Evolutionary conservation across 2,113 vertebrate genomes (phyloP).

Genomic region (Xenopus laevis): DNA sequence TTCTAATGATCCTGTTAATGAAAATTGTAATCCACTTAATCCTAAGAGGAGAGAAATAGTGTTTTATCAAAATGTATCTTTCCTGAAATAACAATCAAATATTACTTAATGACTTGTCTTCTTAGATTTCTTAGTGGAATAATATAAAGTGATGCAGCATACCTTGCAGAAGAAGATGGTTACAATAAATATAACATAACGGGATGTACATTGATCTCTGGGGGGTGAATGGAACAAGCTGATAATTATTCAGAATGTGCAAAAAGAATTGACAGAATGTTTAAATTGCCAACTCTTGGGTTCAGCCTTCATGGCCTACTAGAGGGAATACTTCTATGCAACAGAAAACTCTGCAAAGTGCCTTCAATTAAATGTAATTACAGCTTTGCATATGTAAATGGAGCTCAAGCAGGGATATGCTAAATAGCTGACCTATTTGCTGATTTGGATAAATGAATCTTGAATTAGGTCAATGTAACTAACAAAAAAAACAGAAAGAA

Average conservation of each 20-base stretch:
- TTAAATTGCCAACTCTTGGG: not conserved
- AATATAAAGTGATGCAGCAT: too few species aligned
- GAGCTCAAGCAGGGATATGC: not conserved
- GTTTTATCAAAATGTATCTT: slow-evolving; percentile 43
- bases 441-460: not conserved
- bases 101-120: slow-evolving; percentile 9
- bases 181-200: too few species aligned
- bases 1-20: slow-evolving; percentile 69
- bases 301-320: not conserved
- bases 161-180: too few species aligned
- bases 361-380: slow-evolving; percentile 13
- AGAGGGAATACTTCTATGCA: not conserved
- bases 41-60: slow-evolving; percentile 47
- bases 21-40: slow-evolving; percentile 62
- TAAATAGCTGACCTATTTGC: slow-evolving; percentile 5
- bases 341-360: not conserved
- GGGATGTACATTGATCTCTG: too few species aligned
- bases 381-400: slow-evolving; percentile 18
- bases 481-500: not conserved
- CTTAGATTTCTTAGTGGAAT: not conserved
- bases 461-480: not conserved
- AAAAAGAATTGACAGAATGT: not conserved
- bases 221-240: not conserved
- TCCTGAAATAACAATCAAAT: slow-evolving; percentile 16
- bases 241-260: not conserved